Evolutionary conservation across 2,113 vertebrate genomes (phyloP).

Genomic region (Podiceps cristatus): DNA sequence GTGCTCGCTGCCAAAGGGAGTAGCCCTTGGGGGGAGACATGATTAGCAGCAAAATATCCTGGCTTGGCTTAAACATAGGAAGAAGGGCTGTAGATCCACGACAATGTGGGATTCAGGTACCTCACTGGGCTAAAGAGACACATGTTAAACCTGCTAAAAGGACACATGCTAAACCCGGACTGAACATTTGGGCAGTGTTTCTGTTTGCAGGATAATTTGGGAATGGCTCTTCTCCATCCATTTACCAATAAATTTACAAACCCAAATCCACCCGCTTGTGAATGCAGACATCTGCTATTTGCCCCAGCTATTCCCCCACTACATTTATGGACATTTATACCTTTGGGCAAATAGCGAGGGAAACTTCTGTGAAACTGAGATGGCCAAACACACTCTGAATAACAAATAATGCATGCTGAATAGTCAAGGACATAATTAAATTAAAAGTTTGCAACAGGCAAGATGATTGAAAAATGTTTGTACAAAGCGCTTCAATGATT

Average conservation of each 20-base stretch:
- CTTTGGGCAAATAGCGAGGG: not conserved
- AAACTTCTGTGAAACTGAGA: not conserved
- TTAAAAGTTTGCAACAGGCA: not conserved
- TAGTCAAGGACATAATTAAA: not conserved
- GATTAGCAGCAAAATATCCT: conserved; percentile 19
- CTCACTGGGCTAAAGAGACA: not conserved
- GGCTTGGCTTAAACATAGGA: not conserved
- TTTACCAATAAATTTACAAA: not conserved
- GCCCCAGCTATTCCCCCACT: not conserved
- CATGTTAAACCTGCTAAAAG: not conserved
- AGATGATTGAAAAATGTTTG: not conserved
- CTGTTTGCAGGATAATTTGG: not conserved
- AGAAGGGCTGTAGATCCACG: not conserved
- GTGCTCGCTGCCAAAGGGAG: not conserved
- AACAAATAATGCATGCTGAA: not conserved
- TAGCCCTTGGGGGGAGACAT: not conserved
- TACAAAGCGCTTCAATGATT: not conserved
- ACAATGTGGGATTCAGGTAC: not conserved
- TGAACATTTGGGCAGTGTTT: not conserved
- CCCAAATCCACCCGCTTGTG: not conserved
- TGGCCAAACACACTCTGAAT: not conserved
- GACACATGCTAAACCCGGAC: not conserved
- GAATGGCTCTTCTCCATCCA: not conserved
- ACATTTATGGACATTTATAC: not conserved
- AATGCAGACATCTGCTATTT: not conserved